Evolutionary conservation across 2,888 invertebrate genomes (phyloP).

Genomic region (Tachina lurida): DNA sequence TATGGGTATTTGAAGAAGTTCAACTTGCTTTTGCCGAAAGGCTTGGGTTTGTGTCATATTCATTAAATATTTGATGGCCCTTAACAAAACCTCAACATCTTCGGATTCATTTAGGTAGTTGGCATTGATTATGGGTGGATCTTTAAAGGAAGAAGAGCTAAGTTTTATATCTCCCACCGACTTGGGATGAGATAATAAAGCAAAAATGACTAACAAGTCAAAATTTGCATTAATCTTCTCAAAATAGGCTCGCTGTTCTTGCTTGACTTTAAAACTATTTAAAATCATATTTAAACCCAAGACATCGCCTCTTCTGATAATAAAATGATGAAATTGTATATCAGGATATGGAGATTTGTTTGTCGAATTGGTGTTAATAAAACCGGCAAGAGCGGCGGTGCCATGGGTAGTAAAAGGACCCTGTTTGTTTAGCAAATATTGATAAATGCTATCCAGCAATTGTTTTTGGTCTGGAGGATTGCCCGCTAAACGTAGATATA

Average conservation of each 20-base stretch:
- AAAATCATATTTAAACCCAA: slow-evolving; percentile 57
- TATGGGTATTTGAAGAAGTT: slow-evolving; percentile 75
- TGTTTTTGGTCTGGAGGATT: slow-evolving; percentile 75
- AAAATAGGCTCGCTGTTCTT: slow-evolving; percentile 61
- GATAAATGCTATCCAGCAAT: slow-evolving; percentile 73
- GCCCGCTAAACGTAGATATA: slow-evolving; percentile 76
- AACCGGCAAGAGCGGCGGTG: slow-evolving; percentile 83
- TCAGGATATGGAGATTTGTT: slow-evolving; percentile 83
- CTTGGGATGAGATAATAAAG: slow-evolving; percentile 83
- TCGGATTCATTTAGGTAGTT: slow-evolving; percentile 86
- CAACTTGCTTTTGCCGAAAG: slow-evolving; percentile 80
- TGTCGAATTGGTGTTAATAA: slow-evolving; percentile 82
- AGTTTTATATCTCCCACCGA: slow-evolving; percentile 85
- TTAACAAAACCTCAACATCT: slow-evolving; percentile 84
- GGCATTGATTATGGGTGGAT: slow-evolving; percentile 86
- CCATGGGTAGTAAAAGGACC: slow-evolving; percentile 83
- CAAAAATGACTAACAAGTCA: slow-evolving; percentile 81
- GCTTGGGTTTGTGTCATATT: slow-evolving; percentile 82
- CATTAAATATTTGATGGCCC: slow-evolving; percentile 83
- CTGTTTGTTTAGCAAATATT: slow-evolving; percentile 83
- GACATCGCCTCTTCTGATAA: slow-evolving; percentile 69
- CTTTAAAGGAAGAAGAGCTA: slow-evolving; percentile 83
- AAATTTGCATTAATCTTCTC: slow-evolving; percentile 61
- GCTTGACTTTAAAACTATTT: slow-evolving; percentile 66
- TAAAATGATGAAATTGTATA: slow-evolving; percentile 83